Percentiles rank a stretch among this genome's conserved stretches.
These are phyloP conservation scores for Trichogramma pretiosum DNA, from an alignment of 1,140 invertebrate genomes.

Conservation along the genomic window DNA sequence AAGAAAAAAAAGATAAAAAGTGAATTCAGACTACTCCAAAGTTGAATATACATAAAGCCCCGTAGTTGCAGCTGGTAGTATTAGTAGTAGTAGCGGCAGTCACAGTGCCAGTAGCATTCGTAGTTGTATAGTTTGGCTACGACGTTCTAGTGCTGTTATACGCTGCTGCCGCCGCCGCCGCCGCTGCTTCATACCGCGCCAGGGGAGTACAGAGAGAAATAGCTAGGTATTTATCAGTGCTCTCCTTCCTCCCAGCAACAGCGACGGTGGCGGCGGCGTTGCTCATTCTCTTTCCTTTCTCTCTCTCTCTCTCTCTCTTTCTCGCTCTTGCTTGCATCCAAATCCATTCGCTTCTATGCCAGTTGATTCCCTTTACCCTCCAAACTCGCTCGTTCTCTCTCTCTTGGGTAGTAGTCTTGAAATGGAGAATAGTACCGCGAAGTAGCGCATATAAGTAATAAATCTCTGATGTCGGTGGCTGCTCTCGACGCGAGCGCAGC, in stretches of 20 bases:
- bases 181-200: slow-evolving; percentile 45
- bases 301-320: slow-evolving; percentile 18
- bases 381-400: slow-evolving; percentile 9
- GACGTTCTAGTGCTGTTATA: too few species aligned
- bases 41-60: too few species aligned
- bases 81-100: too few species aligned
- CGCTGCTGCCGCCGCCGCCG: slow-evolving; percentile 19
- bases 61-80: too few species aligned
- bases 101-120: too few species aligned
- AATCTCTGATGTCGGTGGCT: slow-evolving; percentile 21
- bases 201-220: slow-evolving; percentile 42
- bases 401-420: background rate
- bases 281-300: slow-evolving; percentile 30
- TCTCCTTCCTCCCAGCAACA: slow-evolving; percentile 22
- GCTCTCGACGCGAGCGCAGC: background rate
- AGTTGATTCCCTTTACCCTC: slow-evolving; percentile 22
- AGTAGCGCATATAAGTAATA: slow-evolving; percentile 23
- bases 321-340: slow-evolving; percentile 28
- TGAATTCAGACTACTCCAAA: too few species aligned
- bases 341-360: slow-evolving; percentile 33
- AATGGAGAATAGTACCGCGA: slow-evolving; percentile 12
- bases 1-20: too few species aligned
- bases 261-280: background rate
- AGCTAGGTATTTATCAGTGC: slow-evolving; percentile 45
- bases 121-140: too few species aligned